Conservation (phyloP, 2,797 vertebrate species). For the Rhodeus uyekii region DNA sequence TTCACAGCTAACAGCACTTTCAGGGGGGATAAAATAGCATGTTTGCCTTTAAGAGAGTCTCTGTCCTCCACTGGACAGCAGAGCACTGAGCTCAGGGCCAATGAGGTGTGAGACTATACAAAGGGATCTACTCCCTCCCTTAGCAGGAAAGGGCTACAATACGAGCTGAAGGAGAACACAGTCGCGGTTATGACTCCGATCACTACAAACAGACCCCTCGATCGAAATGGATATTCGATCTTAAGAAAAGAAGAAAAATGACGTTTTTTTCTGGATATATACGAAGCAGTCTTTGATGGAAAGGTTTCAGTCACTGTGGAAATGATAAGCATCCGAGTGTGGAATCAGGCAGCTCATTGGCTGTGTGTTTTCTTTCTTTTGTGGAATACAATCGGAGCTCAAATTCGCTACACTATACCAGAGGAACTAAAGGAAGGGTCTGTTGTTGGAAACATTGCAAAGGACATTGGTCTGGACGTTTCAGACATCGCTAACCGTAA, state of each 20-base stretch:
- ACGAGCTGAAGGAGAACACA: conserved; percentile 13
- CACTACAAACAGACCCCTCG: not conserved
- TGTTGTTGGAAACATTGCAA: conserved; percentile 71
- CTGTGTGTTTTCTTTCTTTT: conserved; percentile 35
- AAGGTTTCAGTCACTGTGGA: not conserved
- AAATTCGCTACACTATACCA: conserved; percentile 69
- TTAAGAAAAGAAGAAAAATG: not conserved
- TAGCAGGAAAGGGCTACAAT: conserved; percentile 2
- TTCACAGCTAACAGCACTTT: not conserved
- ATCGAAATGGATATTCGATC: not conserved
- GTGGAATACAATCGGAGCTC: conserved; percentile 51
- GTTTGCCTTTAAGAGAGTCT: conserved; percentile 15
- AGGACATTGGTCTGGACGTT: conserved; percentile 64
- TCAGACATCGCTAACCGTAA: conserved; percentile 22
- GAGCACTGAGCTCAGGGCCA: conserved; percentile 34
- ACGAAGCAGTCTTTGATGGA: conserved; percentile 1
- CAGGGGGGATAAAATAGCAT: not conserved
- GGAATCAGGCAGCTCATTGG: conserved; percentile 25
- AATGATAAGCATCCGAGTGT: conserved; percentile 39
- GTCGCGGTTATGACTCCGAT: not conserved
- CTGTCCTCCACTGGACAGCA: conserved; percentile 4
- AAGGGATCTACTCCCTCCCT: conserved; percentile 55
- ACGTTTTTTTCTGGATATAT: conserved; percentile 2
- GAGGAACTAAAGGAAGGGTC: conserved; percentile 72
- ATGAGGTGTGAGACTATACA: conserved; percentile 33